Conservation (phyloP, 2,888 invertebrate species). For the Steinernema carpocapsae region DNA sequence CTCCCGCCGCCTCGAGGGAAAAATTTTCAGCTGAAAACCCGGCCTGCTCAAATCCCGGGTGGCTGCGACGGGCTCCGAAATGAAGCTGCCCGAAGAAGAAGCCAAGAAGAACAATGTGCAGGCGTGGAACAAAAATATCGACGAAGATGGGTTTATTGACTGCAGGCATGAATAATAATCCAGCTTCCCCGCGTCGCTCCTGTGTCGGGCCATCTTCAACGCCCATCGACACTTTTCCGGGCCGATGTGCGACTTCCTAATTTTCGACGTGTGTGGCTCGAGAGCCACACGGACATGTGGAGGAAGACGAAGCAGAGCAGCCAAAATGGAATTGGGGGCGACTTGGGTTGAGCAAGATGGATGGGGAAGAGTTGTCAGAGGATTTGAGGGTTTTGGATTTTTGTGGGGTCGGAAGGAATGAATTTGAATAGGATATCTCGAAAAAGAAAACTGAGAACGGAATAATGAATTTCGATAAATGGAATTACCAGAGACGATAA, state of each 20-base stretch:
- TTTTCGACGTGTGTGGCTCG: constrained; percentile 16
- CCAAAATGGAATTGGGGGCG: neutral
- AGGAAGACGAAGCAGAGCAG: neutral
- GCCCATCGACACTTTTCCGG: constrained; percentile 24
- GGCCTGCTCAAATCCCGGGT: no score
- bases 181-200: no score
- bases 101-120: constrained; percentile 12
- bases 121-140: neutral
- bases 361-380: no score
- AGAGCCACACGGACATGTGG: neutral
- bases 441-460: no score
- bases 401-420: no score
- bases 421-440: no score
- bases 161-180: constrained; percentile 29
- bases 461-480: no score
- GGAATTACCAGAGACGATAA: no score
- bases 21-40: no score
- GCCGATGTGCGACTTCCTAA: neutral
- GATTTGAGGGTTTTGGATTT: no score
- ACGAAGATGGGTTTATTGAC: constrained; percentile 23
- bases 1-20: constrained; percentile 17
- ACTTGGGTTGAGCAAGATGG: neutral
- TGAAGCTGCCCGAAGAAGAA: neutral
- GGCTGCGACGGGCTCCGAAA: neutral
- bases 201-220: neutral